Base-by-base conservation (phyloP, 2,888 invertebrate species). In the Euzetes globulus region DNA sequence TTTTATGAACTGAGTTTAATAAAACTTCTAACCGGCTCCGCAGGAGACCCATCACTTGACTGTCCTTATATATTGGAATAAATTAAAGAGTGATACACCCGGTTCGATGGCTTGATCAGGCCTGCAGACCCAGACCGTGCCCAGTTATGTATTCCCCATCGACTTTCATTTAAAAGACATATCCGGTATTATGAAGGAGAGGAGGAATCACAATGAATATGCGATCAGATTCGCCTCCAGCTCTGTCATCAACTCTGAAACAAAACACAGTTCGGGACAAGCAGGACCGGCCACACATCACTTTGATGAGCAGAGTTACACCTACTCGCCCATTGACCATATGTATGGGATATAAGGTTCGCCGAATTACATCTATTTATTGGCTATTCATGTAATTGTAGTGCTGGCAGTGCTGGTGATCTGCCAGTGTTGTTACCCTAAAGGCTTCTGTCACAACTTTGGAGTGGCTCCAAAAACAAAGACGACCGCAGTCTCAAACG, bases 131-230 rank as follows among this genome's bases (percentile, higher is more conserved):
- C 1, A 65, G 65, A 65, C 65, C 60, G 65, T 37, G 17, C 65
- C 65, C 65, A 65, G 65, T 65, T 65, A 65, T 65, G 65, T 37
- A 65, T 65, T 65, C 65, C 65, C 65, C 65, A 33, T 65, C 65
- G 65, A 65, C 65, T 65, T 65, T 65, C 65, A 65, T 65, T 65
- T 65, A 65, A 19, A 65, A 65, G 65, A 65, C 65, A 65, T 65
- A 65, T 65, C 65, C 65, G 65, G 65, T 37, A 65, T 65, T 65
- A 65, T 37, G 65, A 65, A 65, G 65, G 37, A 11, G 65, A 65
- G 65, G 65, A 65, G 65, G 65, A 65, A 65, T 65, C 37, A 65
- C 65, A 65, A 65, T 65, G 65, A 65, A 65, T 65, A 65, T 65
- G 65, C 65, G 65, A 65, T 65, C 33, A 65, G 65, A 65, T 65